Evolutionary conservation across 2,113 vertebrate genomes (phyloP).

Genomic region (Galeopterus variegatus): DNA sequence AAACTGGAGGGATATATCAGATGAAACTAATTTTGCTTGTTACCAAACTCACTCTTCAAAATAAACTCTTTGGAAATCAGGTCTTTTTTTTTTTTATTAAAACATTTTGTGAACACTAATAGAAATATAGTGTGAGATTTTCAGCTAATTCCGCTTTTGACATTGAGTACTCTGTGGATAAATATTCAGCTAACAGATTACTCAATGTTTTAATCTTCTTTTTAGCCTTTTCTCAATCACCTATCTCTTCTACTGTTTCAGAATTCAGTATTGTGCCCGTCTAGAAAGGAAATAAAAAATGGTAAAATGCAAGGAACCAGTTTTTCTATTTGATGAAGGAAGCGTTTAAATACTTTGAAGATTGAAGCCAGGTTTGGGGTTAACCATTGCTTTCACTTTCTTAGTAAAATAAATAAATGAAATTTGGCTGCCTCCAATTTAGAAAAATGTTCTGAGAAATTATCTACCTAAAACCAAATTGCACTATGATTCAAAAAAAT

Average conservation of each 20-base stretch:
- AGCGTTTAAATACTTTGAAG: neutral
- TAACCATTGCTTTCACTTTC: neutral
- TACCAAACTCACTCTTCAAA: neutral
- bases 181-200: neutral
- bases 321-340: neutral
- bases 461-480: neutral
- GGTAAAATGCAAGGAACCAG: neutral
- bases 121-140: neutral
- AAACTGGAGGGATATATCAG: neutral
- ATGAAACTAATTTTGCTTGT: neutral
- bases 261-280: neutral
- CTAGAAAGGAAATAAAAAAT: conserved; percentile 29
- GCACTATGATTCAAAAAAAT: neutral
- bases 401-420: conserved; percentile 37
- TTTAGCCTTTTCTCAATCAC: neutral
- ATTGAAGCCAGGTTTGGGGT: neutral
- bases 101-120: neutral
- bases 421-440: neutral
- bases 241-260: neutral
- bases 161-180: neutral
- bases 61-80: neutral
- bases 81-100: neutral
- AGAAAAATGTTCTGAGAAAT: conserved; percentile 8
- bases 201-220: neutral
- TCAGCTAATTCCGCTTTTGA: neutral